Percentiles rank a stretch among this genome's conserved stretches.
These are phyloP conservation scores for Lepilemur ruficaudatus DNA, from an alignment of 2,797 vertebrate species.

Conservation along the genomic window DNA sequence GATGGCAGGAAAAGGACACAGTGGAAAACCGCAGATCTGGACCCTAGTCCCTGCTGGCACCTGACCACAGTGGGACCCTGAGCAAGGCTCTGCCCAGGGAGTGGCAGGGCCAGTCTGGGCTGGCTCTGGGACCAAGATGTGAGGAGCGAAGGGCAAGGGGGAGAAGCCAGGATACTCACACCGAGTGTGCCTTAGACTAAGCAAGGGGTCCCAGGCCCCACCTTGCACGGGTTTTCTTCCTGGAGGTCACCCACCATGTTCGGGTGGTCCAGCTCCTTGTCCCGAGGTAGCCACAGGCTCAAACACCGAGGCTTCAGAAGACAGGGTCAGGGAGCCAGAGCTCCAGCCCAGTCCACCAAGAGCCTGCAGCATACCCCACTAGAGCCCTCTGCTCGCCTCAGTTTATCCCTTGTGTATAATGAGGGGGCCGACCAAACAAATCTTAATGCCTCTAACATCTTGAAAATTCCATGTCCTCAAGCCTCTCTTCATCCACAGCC, in stretches of 20 bases:
- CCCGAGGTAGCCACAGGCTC: not conserved
- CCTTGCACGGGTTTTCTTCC: not conserved
- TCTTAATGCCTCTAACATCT: slow-evolving; percentile 53
- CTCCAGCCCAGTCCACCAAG: not conserved
- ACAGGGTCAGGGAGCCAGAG: not conserved
- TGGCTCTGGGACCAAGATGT: not conserved
- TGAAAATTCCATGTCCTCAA: slow-evolving; percentile 53
- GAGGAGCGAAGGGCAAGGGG: not conserved
- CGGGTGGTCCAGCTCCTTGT: not conserved
- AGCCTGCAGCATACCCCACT: not conserved
- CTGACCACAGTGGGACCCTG: not conserved
- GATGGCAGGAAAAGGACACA: not conserved
- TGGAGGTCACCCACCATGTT: not conserved
- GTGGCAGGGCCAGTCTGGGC: not conserved
- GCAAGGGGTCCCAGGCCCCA: not conserved
- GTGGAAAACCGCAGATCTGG: not conserved
- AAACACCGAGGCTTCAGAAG: not conserved
- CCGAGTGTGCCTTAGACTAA: not conserved
- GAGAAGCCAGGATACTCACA: not conserved
- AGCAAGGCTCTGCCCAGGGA: not conserved
- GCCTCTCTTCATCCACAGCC: slow-evolving; percentile 67
- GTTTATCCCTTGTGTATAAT: slow-evolving; percentile 38
- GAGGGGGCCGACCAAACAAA: slow-evolving; percentile 2
- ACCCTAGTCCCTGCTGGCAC: not conserved
- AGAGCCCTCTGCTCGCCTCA: not conserved